phyloP scores from a whole-genome alignment of 2,888 invertebrate species.

The Caenorhabditis sp. region DNA sequence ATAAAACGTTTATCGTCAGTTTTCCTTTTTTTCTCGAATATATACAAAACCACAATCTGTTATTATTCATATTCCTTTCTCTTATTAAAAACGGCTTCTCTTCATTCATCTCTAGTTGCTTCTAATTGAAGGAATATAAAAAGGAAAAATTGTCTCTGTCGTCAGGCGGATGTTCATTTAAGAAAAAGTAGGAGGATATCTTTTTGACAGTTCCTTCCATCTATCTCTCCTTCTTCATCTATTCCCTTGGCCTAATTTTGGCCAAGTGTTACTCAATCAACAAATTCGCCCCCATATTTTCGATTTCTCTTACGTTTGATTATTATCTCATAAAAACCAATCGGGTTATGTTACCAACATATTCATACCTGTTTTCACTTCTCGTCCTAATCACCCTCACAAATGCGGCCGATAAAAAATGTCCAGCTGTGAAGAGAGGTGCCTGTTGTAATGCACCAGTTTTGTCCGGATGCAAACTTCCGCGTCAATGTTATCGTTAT shows the following conservation, averaged over 20 bases:
- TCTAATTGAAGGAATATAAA: background rate
- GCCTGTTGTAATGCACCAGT: conserved; percentile 44
- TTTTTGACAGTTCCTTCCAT: background rate
- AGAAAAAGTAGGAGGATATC: background rate
- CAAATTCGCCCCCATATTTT: conserved; percentile 7
- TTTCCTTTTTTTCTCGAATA: background rate
- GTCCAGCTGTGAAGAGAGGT: conserved; percentile 29
- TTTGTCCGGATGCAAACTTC: conserved; percentile 34
- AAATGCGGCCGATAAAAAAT: conserved; percentile 19
- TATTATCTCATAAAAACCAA: background rate
- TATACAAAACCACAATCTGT: background rate
- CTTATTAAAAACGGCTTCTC: background rate
- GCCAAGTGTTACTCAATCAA: conserved; percentile 32
- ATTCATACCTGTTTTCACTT: conserved; percentile 1
- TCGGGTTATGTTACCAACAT: background rate
- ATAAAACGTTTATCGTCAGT: background rate
- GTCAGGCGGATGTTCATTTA: background rate
- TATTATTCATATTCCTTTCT: background rate
- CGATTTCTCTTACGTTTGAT: background rate
- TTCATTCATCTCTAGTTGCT: background rate
- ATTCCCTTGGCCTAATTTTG: conserved; percentile 30
- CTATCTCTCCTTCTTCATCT: conserved; percentile 1
- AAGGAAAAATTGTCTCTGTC: background rate
- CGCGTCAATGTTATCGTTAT: conserved; percentile 44
- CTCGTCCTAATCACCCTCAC: background rate